Evolutionary conservation across 2,888 invertebrate genomes (phyloP).

Genomic region (Agriotes lineatus): DNA sequence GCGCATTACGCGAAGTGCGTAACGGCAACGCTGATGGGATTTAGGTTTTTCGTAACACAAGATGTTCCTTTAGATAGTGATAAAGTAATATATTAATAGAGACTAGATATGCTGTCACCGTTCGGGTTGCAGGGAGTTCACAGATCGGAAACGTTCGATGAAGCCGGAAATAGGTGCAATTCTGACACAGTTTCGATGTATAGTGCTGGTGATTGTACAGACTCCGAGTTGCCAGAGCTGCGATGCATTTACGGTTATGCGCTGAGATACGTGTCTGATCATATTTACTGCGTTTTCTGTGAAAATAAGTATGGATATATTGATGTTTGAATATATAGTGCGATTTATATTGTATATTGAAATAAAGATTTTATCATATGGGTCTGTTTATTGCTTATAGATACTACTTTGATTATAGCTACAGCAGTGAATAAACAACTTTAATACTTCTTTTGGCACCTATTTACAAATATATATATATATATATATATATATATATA

Average conservation of each 20-base stretch:
- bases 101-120: too few species aligned
- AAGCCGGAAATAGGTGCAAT: slow-evolving; percentile 31
- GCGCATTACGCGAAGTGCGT: slow-evolving; percentile 7
- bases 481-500: too few species aligned
- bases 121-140: too few species aligned
- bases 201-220: too few species aligned
- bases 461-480: too few species aligned
- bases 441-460: too few species aligned
- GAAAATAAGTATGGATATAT: slow-evolving; percentile 24
- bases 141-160: too few species aligned
- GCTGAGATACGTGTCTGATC: not conserved
- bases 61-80: slow-evolving; percentile 45
- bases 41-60: slow-evolving; percentile 32
- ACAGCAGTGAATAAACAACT: too few species aligned
- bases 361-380: slow-evolving; percentile 31
- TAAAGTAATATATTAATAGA: slow-evolving; percentile 38
- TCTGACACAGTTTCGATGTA: not conserved
- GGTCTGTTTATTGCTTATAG: not conserved
- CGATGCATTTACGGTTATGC: too few species aligned
- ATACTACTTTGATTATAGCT: too few species aligned
- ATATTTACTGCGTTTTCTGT: slow-evolving; percentile 26
- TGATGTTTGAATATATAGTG: slow-evolving; percentile 29
- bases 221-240: too few species aligned
- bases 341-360: slow-evolving; percentile 36
- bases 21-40: not conserved